Evolutionary conservation across 2,888 invertebrate species (phyloP), one percentile per base, ranked within the genome.

Genomic region (Ormyrus thymus): DNA sequence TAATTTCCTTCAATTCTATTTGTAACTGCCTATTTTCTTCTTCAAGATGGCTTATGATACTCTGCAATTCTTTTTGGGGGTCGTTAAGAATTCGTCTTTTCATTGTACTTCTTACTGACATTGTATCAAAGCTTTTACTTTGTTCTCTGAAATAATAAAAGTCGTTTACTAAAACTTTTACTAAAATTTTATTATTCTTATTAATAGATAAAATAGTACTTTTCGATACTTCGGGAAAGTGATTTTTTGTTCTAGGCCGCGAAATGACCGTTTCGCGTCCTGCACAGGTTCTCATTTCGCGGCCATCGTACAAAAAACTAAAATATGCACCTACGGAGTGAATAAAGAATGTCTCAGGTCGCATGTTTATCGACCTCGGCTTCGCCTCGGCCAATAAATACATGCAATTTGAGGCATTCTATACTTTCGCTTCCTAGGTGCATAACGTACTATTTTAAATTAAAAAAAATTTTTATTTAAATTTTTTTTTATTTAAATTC

Each of bases 11-110:
- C 66, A 90, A 83, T 80, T 90, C 90, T 13, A 86, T 83, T 77
- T 88, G 87, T 64, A 90, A 81, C 82, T 90, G 89, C 92, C 91
- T 92, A 84, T 94, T 94, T 86, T 94, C 94, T 59, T 92, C 91
- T 89, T 95, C 95, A 81, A 96, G 89, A 84, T 95, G 94, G 79
- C 91, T 91, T 69, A 95, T 95, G 82, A 95, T 93, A 85, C 94
- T 93, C 84, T 95, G 93, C 65, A 95, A 87, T 85, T 95, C 93
- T 15, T 91, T 89, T 15, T 93, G 91, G 0, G 94, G 94, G 82
- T 93, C 93, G 78, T 83, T 86, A 43, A 87, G 82, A 59, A 89
- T 86, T 81, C 87, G 88, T 82, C 86, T 85, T 77, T 84, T 85
- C 5, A 88, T 85, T 13, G 89, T 88, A 78, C 88, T 87, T 66